These are phyloP conservation scores for Hippocampus kuda DNA, from an alignment of 2,797 vertebrate species.

Conservation along the genomic window DNA sequence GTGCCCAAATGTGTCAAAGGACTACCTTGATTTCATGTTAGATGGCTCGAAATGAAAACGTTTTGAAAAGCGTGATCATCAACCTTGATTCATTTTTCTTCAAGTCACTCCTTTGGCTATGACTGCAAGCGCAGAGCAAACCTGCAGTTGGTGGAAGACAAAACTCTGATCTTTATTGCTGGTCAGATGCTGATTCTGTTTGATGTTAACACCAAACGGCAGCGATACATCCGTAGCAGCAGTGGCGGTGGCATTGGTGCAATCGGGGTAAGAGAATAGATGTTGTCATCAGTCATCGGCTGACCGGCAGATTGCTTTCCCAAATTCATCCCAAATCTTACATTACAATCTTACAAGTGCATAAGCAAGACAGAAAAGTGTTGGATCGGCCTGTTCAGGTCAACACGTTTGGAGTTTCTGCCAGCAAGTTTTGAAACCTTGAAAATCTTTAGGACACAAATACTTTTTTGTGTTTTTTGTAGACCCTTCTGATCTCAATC, in stretches of 20 bases:
- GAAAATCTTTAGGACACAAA: too few relatives aligned
- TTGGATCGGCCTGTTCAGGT: not conserved
- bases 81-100: conserved; percentile 29
- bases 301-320: not conserved
- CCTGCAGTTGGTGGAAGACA: conserved; percentile 74
- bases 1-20: too few relatives aligned
- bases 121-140: conserved; percentile 77
- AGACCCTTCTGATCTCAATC: not conserved
- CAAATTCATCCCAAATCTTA: not conserved
- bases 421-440: not conserved
- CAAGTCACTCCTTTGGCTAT: conserved; percentile 88
- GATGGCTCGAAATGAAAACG: not conserved
- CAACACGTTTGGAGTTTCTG: not conserved
- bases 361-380: not conserved
- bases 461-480: too few relatives aligned
- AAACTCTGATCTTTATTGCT: conserved; percentile 75
- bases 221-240: conserved; percentile 75
- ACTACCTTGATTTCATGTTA: not conserved
- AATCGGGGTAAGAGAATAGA: conserved; percentile 66
- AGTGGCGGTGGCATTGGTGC: conserved; percentile 78
- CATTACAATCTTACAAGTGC: not conserved
- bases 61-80: not conserved
- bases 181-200: conserved; percentile 79
- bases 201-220: conserved; percentile 67
- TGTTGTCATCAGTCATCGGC: not conserved